Evolutionary conservation across 2,113 vertebrate species (phyloP).

Genomic region (Entelurus aequoreus): DNA sequence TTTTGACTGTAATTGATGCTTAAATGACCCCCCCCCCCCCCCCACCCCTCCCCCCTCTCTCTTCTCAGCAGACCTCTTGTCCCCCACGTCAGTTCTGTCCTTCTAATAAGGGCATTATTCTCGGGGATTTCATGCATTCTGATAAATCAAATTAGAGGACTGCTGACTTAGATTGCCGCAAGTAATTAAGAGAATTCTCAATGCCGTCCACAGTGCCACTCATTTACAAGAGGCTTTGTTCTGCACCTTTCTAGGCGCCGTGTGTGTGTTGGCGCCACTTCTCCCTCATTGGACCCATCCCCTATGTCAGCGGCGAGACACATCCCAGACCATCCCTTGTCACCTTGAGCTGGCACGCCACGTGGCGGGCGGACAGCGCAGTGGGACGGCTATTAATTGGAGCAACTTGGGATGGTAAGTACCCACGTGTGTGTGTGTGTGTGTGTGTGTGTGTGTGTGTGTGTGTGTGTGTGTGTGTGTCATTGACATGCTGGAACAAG

Average conservation of each 20-base stretch:
- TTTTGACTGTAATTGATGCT: slow-evolving; percentile 77
- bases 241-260: slow-evolving; percentile 65
- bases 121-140: slow-evolving; percentile 70
- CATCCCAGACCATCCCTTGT: slow-evolving; percentile 92
- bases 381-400: slow-evolving; percentile 97
- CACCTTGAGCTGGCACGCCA: slow-evolving; percentile 77
- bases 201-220: slow-evolving; percentile 69
- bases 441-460: not conserved
- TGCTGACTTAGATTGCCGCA: slow-evolving; percentile 68
- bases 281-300: slow-evolving; percentile 75
- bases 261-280: slow-evolving; percentile 57
- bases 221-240: slow-evolving; percentile 71
- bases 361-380: slow-evolving; percentile 75
- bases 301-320: slow-evolving; percentile 90
- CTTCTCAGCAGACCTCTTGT: slow-evolving; percentile 61
- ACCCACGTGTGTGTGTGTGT: slow-evolving; percentile 59
- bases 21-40: slow-evolving; percentile 62
- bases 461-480: slow-evolving; percentile 53
- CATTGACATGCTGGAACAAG: slow-evolving; percentile 80
- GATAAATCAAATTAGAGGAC: slow-evolving; percentile 80
- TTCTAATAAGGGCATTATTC: slow-evolving; percentile 76
- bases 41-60: slow-evolving; percentile 41
- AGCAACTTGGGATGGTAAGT: slow-evolving; percentile 83
- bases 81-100: slow-evolving; percentile 64
- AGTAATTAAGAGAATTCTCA: slow-evolving; percentile 79